Base-by-base conservation (phyloP, 2,113 vertebrate genomes). In the Pygoscelis adeliae region DNA sequence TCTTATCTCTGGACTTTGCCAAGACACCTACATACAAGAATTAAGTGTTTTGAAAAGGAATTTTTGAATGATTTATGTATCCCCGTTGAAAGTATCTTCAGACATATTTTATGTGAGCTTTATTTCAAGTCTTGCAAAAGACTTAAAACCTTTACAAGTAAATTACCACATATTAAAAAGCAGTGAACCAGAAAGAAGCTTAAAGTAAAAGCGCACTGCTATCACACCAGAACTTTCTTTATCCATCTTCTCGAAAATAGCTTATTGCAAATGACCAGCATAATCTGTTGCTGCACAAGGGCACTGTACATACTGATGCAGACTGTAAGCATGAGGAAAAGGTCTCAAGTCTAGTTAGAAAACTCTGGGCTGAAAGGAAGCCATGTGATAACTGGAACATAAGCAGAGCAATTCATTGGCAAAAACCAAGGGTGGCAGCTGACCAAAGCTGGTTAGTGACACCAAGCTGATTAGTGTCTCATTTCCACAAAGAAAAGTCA, bases 401-500 rank as follows among this genome's bases (percentile, higher is more conserved):
- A 79, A 95, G 65, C 63, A 86, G 59, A 86, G 69, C 46, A 61
- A 89, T 80, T 91, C 79, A 90, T 32, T 95, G 93, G 91, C 89
- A 94, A 94, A 96, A 93, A 29, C 49, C 87, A 83, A 66, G 67
- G n/a, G 56, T 69, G 82, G 89, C 91, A 93, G 74, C 81, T 91
- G 79, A 89, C 84, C 94, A 95, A 95, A 93, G 87, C 81, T 78
- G 83, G 94, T 89, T 94, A 97, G 83, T 76, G 89, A 97, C 79
- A 96, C 87, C 84, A 83, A 86, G 71, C 81, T 93, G 87, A 81
- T 93, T 87, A 96, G 90, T 14, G 46, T 93, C 94, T 96, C 76
- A 34, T n/a, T 95, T 95, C 82, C 72, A 96, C 82, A 93, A 53
- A 90, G 67, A 93, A 61, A 93, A 89, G 85, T 84, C 91, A 79